Evolutionary conservation across 2,113 vertebrate genomes (phyloP).

Genomic region (Poecilia latipinna): DNA sequence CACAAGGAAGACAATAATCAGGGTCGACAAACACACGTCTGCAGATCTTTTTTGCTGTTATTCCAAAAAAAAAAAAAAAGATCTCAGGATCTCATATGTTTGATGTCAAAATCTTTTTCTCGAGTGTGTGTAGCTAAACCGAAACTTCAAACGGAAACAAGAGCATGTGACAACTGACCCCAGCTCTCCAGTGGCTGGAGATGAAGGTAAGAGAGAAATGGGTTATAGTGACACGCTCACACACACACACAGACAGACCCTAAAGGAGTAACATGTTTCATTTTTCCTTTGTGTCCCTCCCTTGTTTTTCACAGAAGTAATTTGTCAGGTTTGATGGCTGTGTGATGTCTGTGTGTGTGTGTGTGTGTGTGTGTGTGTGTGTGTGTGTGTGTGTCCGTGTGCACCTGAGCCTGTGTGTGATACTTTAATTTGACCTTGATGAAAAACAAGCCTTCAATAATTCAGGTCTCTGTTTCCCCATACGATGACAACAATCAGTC

Average conservation of each 20-base stretch:
- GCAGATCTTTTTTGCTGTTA: neutral
- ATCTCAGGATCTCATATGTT: neutral
- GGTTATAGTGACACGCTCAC: neutral
- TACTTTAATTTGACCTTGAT: conserved; percentile 56
- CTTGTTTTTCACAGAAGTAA: conserved; percentile 31
- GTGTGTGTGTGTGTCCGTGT: conserved; percentile 17
- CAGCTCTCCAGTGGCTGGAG: neutral
- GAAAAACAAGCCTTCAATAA: conserved; percentile 66
- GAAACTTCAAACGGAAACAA: neutral
- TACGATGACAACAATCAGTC: conserved; percentile 49
- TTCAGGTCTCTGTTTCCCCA: conserved; percentile 34
- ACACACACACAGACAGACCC: neutral
- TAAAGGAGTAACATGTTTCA: conserved; percentile 21
- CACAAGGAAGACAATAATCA: neutral
- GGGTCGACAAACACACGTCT: neutral
- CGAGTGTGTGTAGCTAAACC: neutral
- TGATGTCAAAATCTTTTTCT: neutral
- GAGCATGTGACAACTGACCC: neutral
- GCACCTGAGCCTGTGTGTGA: conserved; percentile 9
- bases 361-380: conserved; percentile 18
- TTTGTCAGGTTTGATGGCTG: conserved; percentile 33
- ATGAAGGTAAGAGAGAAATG: conserved; percentile 13
- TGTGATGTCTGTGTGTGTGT: conserved; percentile 23
- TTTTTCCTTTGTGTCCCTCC: conserved; percentile 13
- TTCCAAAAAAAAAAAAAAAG: neutral